Percentiles rank a stretch among this genome's conserved stretches.
Conservation (phyloP, 2,888 invertebrate genomes). For the Leptinotarsa haldemani region DNA sequence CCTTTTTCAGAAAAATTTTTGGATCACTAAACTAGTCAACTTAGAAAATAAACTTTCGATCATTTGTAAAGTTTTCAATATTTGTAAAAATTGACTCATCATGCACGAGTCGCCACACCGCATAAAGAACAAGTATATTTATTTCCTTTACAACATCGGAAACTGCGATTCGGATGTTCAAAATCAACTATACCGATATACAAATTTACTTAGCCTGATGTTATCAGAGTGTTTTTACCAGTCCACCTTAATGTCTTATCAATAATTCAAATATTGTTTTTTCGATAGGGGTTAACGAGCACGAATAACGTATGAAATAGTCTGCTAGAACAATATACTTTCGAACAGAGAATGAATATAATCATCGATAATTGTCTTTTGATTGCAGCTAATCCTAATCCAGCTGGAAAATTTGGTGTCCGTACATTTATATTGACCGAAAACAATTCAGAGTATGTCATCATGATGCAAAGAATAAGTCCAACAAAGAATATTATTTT, state of each 20-base stretch:
- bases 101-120: background rate
- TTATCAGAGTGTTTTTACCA: background rate
- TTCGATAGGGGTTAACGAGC: constrained; percentile 23
- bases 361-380: background rate
- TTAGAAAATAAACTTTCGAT: too few species aligned
- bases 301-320: background rate
- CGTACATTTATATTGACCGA: too few species aligned
- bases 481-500: too few species aligned
- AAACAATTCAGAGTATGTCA: too few species aligned
- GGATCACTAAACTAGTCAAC: too few species aligned
- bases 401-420: too few species aligned
- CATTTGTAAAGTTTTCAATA: background rate
- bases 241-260: background rate
- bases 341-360: background rate
- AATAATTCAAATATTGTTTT: constrained; percentile 33
- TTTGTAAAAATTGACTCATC: background rate
- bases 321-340: background rate
- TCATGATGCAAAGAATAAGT: too few species aligned
- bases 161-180: background rate
- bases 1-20: too few species aligned
- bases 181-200: background rate
- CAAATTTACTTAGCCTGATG: constrained; percentile 20
- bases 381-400: background rate
- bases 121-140: too few species aligned
- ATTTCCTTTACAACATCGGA: background rate